These are phyloP conservation scores for Theocolax elegans DNA, from an alignment of 1,140 invertebrate species.

Conservation along the genomic window DNA sequence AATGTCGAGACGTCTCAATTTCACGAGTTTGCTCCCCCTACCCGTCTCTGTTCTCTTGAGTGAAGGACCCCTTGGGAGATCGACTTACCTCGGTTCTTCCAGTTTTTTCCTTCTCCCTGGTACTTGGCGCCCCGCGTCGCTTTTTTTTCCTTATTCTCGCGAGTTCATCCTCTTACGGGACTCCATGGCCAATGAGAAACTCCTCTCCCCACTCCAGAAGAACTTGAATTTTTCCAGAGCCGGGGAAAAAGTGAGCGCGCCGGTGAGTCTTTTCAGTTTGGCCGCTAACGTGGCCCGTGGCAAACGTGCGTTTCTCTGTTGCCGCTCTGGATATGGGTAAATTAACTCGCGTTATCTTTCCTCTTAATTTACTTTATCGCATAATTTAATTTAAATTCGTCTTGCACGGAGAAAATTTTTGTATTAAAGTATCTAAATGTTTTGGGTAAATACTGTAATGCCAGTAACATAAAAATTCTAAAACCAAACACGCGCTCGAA, in stretches of 20 bases:
- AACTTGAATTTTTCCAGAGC: constrained; percentile 44
- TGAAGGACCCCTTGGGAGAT: constrained; percentile 10
- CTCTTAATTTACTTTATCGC: too few relatives aligned
- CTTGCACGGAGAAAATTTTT: too few relatives aligned
- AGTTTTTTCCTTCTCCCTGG: constrained; percentile 46
- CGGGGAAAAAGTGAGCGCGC: constrained; percentile 41
- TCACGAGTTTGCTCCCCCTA: constrained; percentile 55
- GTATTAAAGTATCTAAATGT: neutral
- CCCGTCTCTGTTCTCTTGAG: neutral
- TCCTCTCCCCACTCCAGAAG: constrained; percentile 4
- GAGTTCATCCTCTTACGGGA: neutral
- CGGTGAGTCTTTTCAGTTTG: constrained; percentile 40
- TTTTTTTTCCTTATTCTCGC: constrained; percentile 23
- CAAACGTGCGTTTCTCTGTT: neutral
- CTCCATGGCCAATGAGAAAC: neutral
- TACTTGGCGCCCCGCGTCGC: constrained; percentile 6
- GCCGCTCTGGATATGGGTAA: neutral
- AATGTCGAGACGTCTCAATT: constrained; percentile 65
- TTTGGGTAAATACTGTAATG: neutral
- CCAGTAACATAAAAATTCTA: neutral
- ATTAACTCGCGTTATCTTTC: too few relatives aligned
- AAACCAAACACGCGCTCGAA: too few relatives aligned
- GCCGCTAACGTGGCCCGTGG: constrained; percentile 28
- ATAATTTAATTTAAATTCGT: too few relatives aligned
- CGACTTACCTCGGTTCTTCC: constrained; percentile 43